Evolutionary conservation across 2,113 vertebrate species (phyloP).

Genomic region (Entomyzon cyanotis): DNA sequence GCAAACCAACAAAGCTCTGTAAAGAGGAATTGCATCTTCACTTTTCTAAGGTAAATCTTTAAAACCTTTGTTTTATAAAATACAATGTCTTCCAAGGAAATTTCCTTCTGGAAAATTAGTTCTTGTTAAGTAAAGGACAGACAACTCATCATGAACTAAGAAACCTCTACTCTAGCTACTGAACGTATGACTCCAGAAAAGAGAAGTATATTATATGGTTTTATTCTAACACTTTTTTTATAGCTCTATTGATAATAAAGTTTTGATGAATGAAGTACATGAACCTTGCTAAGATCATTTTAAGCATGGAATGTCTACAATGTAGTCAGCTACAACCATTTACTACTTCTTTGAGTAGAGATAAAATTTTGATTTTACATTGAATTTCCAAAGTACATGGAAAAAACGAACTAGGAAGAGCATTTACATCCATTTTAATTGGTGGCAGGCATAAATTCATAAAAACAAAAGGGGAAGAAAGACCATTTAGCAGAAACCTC

Average conservation of each 20-base stretch:
- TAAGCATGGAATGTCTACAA: slow-evolving; percentile 39
- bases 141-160: not conserved
- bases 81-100: not conserved
- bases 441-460: slow-evolving; percentile 61
- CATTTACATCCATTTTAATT: slow-evolving; percentile 73
- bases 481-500: slow-evolving; percentile 69
- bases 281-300: slow-evolving; percentile 47
- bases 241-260: slow-evolving; percentile 44
- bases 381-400: slow-evolving; percentile 52
- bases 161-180: not conserved
- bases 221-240: slow-evolving; percentile 57
- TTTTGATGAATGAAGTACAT: slow-evolving; percentile 36
- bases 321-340: slow-evolving; percentile 37
- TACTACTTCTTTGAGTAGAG: slow-evolving; percentile 17
- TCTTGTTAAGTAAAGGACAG: not conserved
- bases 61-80: not conserved
- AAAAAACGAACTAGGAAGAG: slow-evolving; percentile 46
- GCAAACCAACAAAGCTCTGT: not conserved
- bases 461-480: slow-evolving; percentile 56
- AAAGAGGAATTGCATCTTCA: not conserved
- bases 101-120: not conserved
- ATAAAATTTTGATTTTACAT: slow-evolving; percentile 55
- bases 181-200: slow-evolving; percentile 57
- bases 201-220: slow-evolving; percentile 28
- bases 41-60: not conserved